Percentiles rank a stretch among this genome's conserved stretches.
Conservation (phyloP, 23 tunicate genomes). For the Styela plicata region DNA sequence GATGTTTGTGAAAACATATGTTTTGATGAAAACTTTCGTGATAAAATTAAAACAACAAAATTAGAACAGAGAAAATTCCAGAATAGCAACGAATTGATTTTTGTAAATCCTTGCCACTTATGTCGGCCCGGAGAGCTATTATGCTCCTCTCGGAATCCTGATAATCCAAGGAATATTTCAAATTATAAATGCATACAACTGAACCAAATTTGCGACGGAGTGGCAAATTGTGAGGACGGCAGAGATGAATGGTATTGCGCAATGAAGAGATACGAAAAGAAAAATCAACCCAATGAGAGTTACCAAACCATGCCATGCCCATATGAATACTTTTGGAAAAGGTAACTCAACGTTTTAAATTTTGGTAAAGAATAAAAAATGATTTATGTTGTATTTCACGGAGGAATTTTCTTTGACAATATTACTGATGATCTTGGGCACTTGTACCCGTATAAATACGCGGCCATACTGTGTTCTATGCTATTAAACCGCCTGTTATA, state of each 20-base stretch:
- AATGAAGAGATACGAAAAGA: neutral
- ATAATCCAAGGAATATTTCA: neutral
- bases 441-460: no score
- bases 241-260: slow-evolving; percentile 40
- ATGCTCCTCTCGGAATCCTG: neutral
- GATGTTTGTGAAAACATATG: slow-evolving; percentile 23
- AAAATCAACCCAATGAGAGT: neutral
- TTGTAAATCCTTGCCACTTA: neutral
- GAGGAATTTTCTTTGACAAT: no score
- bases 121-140: neutral
- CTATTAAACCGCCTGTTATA: no score
- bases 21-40: neutral
- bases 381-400: no score
- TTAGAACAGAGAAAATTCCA: no score
- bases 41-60: neutral
- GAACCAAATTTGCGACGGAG: slow-evolving; percentile 29
- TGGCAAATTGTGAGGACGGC: slow-evolving; percentile 17
- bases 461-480: no score
- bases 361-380: no score
- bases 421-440: no score
- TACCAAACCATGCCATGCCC: neutral
- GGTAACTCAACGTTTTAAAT: no score
- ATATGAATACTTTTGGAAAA: neutral
- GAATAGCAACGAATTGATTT: neutral
- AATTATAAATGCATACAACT: neutral